Evolutionary conservation across 2,113 vertebrate species (phyloP), one percentile per base, ranked within the genome.

Genomic region (Anthoscopus minutus): DNA sequence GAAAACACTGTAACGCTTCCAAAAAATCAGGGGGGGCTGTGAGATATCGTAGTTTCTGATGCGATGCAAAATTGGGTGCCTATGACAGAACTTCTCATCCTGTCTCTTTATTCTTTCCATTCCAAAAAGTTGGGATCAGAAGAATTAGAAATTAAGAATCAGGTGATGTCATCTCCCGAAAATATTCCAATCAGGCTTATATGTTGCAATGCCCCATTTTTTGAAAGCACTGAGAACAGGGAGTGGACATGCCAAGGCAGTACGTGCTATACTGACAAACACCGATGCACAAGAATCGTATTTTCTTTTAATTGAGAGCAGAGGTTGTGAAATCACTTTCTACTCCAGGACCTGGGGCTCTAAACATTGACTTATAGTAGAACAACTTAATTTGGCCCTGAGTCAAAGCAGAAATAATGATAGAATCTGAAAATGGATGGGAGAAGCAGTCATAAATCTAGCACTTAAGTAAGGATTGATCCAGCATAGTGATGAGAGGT

Each of bases 361-460:
- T 93, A 73, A 93, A 67, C 80, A 86, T 83, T 81, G 92, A 64
- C 82, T 94, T 96, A 74, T 11, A 92, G 85, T 71, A 74, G 35
- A 86, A 74, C 51, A 78, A 94, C 79, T 64, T 94, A 51, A 92
- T 74, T 74, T 94, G 92, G 72, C 67, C 38, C 12, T n/a, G 4
- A 91, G 60, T 61, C 86, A 92, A 92, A 78, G 61, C 56, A 92
- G 67, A 81, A 96, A 71, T 76, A 86, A 86, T 40, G 35, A 74
- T 13, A 86, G 64, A 88, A 86, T 78, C 89, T 88, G 79, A 81
- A 94, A 92, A 74, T 64, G 64, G 35, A 50, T 83, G 48, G 56
- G 18, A 90, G 65, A 57, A 91, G 72, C 69, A 93, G 30, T 74
- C 92, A 93, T 94, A 94, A 95, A 94, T 94, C 82, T 70, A 91